These are phyloP conservation scores for Lagenorhynchus albirostris DNA, from an alignment of 2,113 vertebrate genomes.

Conservation along the genomic window DNA sequence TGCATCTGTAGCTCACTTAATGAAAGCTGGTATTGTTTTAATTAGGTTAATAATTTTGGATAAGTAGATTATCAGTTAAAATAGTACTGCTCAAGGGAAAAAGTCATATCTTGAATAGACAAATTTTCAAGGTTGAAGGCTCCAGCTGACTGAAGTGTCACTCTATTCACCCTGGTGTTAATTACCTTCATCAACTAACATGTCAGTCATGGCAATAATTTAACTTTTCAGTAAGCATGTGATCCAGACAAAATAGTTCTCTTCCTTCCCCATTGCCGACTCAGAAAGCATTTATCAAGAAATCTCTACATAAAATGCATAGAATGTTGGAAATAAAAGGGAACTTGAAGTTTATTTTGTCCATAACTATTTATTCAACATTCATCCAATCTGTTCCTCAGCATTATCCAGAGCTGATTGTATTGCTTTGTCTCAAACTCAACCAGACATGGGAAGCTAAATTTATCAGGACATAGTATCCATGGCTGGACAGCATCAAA, in stretches of 20 bases:
- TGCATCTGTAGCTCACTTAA: neutral
- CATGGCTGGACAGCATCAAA: neutral
- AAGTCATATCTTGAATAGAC: neutral
- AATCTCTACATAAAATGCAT: neutral
- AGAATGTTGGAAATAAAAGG: neutral
- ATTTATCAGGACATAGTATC: neutral
- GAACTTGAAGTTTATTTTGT: neutral
- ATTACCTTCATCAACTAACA: neutral
- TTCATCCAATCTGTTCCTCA: neutral
- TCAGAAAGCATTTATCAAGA: neutral
- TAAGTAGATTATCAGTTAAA: conserved; percentile 16
- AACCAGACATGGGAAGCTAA: neutral
- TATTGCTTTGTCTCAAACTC: neutral
- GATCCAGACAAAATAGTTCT: neutral
- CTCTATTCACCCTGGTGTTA: neutral
- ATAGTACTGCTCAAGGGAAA: neutral
- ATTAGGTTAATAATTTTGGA: conserved; percentile 43
- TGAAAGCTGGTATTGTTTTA: conserved; percentile 33
- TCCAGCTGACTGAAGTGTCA: neutral
- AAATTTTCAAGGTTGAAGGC: neutral
- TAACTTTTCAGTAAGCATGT: neutral
- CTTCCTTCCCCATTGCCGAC: neutral
- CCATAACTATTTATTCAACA: neutral
- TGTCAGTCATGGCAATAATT: neutral
- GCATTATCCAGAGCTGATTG: neutral